Base-by-base conservation (phyloP, 2,888 invertebrate genomes). In the Stratiomys singularior region DNA sequence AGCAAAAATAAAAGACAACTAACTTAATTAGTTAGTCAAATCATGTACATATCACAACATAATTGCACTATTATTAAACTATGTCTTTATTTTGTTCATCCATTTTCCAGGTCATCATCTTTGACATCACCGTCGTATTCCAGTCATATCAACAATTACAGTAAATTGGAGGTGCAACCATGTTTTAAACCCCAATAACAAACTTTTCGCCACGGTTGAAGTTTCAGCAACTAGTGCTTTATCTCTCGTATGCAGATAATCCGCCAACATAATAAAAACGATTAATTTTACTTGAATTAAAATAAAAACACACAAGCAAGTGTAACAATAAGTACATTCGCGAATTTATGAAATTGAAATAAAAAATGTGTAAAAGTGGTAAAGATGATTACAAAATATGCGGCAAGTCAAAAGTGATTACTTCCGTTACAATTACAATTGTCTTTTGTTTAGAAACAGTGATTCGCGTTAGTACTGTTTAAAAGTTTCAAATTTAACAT, bases 331-430 rank as follows among this genome's bases (percentile, higher is more conserved):
- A 58, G 44, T 60, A 27, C 60, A 58, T 60, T 72, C 30, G 21
- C 30, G 30, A 18, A 72, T 72, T 74, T 74, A 21, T 37, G 74
- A 74, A 74, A 74, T 58, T 21, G 37, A 30, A 72, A 71, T 52
- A 3, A 30, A 58, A 60, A 44, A 74, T 74, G 58, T 74, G 58
- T 13, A 74, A 27, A 52, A 72, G 28, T 37, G 21, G 21, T 21
- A 37, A 37, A 9, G 27, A 4, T 30, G 64, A 30, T 71, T 71
- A 18, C 71, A 47, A 71, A 21, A 46, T 27, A 25, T 13, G 25
- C 27, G 74, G 47, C 23, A 46, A 37, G 25, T 60, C 30, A 28
- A 74, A 37, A 23, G 52, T 74, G 18, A 7, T 21, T 30, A 21
- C 27, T 30, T 74, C 60, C 60, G 30, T 37, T 37, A n/a, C 18